phyloP scores from a whole-genome alignment of 2,113 vertebrate species.

The Mustela nigripes region DNA sequence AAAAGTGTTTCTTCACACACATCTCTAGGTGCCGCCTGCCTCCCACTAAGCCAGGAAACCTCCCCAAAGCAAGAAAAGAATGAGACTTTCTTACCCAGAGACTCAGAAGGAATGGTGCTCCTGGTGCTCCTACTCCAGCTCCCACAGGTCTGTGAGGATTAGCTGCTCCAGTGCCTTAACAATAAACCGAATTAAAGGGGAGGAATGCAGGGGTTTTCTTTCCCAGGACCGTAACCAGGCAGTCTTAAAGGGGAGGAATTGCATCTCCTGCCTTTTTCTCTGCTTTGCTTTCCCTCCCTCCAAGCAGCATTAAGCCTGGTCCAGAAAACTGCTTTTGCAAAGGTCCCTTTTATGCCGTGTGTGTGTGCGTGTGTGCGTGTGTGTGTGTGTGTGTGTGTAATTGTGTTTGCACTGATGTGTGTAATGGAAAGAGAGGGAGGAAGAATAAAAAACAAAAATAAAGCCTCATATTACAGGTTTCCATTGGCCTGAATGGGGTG shows the following conservation, averaged over 20 bases:
- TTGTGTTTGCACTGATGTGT: not conserved
- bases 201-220: conserved; percentile 84
- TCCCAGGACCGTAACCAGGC: conserved; percentile 84
- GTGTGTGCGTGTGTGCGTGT: not conserved
- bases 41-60: not conserved
- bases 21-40: not conserved
- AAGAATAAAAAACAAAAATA: not conserved
- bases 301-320: not conserved
- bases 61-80: conserved; percentile 18
- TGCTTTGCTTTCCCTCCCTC: conserved; percentile 14
- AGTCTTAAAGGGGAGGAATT: conserved; percentile 83
- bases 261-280: not conserved
- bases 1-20: not conserved
- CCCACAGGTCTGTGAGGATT: conserved; percentile 85
- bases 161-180: conserved; percentile 70
- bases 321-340: conserved; percentile 32
- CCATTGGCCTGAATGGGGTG: not conserved
- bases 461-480: not conserved
- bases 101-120: conserved; percentile 70
- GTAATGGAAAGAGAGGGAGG: not conserved
- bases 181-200: conserved; percentile 83
- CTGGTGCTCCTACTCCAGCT: conserved; percentile 77
- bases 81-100: conserved; percentile 85
- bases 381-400: not conserved
- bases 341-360: not conserved